Conservation (phyloP, 2,113 vertebrate genomes). For the Phoxinus phoxinus region DNA sequence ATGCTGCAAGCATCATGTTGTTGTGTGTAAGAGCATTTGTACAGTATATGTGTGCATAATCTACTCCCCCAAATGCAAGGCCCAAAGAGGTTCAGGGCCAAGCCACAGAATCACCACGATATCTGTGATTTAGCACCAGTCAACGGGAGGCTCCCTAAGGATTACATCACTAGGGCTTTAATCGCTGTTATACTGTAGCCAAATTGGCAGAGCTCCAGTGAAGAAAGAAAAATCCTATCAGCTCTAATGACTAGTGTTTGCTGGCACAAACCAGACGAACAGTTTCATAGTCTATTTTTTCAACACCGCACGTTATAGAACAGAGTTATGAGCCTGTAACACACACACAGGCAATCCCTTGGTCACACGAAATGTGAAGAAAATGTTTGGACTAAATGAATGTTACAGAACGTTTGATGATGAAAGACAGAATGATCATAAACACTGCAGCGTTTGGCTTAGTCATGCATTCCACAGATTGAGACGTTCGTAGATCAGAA, state of each 20-base stretch:
- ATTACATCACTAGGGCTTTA: constrained; percentile 64
- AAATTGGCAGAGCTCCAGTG: constrained; percentile 57
- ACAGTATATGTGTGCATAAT: constrained; percentile 12
- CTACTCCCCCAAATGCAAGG: constrained; percentile 22
- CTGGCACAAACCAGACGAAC: constrained; percentile 40
- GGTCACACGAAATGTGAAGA: constrained; percentile 50
- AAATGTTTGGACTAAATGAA: constrained; percentile 37
- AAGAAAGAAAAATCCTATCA: constrained; percentile 31
- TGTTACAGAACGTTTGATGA: background rate
- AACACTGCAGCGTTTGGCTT: background rate
- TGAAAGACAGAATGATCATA: background rate
- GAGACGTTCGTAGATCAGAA: constrained; percentile 6
- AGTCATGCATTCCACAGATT: constrained; percentile 13
- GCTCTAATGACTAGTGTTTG: constrained; percentile 57
- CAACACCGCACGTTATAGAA: constrained; percentile 28
- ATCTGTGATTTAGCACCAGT: constrained; percentile 55
- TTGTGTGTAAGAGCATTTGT: background rate
- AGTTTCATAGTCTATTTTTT: constrained; percentile 41
- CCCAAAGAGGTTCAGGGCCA: background rate
- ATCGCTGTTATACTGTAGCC: constrained; percentile 50
- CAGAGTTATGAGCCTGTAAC: constrained; percentile 25
- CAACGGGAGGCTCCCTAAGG: constrained; percentile 50
- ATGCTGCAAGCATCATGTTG: constrained; percentile 15
- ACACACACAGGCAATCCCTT: constrained; percentile 36
- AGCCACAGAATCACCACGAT: constrained; percentile 39